A percentile compares a stretch with the other conserved stretches of the same genome.
These are phyloP conservation scores for Eulemur macaco DNA, from an alignment of 2,113 vertebrate species.

Conservation along the genomic window DNA sequence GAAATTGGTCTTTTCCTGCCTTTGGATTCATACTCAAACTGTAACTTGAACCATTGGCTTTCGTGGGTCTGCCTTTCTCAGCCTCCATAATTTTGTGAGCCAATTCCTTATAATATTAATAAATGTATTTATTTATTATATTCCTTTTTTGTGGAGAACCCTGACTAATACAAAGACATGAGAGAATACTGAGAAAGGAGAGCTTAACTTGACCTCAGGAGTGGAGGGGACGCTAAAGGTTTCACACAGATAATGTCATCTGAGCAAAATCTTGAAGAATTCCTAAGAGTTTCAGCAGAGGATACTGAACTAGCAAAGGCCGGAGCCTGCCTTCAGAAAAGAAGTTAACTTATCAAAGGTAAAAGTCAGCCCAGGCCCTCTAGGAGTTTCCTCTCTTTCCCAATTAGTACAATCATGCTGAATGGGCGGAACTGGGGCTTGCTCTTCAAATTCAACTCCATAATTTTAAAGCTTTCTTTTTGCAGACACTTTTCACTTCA, in stretches of 20 bases:
- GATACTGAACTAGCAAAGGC: neutral
- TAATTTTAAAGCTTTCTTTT: slow-evolving; percentile 3
- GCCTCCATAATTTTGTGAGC: neutral
- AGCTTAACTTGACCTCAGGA: neutral
- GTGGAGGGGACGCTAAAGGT: neutral
- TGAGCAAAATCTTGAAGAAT: neutral
- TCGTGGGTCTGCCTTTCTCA: neutral
- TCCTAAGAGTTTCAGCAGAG: neutral
- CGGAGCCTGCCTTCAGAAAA: neutral
- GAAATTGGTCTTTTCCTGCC: neutral
- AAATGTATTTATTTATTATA: neutral
- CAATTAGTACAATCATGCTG: neutral
- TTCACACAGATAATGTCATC: neutral
- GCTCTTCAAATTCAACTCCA: neutral
- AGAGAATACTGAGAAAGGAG: neutral
- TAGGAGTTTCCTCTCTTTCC: neutral
- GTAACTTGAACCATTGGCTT: neutral
- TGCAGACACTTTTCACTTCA: neutral
- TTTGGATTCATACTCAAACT: neutral
- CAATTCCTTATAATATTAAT: neutral
- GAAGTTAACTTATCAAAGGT: neutral
- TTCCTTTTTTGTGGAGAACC: neutral
- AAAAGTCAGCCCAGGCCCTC: neutral
- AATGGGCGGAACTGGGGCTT: neutral
- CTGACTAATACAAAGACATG: neutral